Conservation (phyloP, 2,888 invertebrate genomes). For the Axea sp. region DNA sequence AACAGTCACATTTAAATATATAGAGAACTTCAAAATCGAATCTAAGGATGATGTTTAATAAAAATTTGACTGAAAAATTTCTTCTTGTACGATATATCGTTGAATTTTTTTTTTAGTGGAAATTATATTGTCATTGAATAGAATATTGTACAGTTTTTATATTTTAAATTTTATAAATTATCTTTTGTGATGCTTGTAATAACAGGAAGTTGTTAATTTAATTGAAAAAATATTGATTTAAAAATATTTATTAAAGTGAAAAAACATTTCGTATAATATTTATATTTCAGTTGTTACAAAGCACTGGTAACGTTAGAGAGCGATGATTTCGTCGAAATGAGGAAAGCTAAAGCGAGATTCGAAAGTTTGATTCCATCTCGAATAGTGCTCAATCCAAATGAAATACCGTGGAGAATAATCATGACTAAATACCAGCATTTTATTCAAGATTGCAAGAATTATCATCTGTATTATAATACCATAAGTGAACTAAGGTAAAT, state of each 20-base stretch:
- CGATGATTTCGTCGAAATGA: conserved; percentile 73
- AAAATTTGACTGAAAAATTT: not conserved
- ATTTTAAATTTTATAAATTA: too few relatives aligned
- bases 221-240: too few relatives aligned
- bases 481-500: conserved; percentile 56
- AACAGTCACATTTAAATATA: conserved; percentile 16
- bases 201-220: too few relatives aligned
- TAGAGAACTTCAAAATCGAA: conserved; percentile 14
- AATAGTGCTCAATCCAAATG: conserved; percentile 65
- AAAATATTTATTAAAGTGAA: too few relatives aligned
- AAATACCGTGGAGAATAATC: conserved; percentile 51
- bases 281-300: conserved; percentile 78
- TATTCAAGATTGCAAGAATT: conserved; percentile 42
- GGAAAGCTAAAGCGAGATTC: conserved; percentile 77
- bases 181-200: too few relatives aligned
- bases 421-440: conserved; percentile 52
- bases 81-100: too few relatives aligned
- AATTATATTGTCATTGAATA: too few relatives aligned
- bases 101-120: too few relatives aligned
- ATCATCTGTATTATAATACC: conserved; percentile 55
- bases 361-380: conserved; percentile 70
- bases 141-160: too few relatives aligned
- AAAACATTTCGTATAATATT: conserved; percentile 1
- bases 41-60: conserved; percentile 1
- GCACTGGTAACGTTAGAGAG: conserved; percentile 81